Evolutionary conservation across 30 jellyfish, hydroid and myxozoan genomes (phyloP), one percentile per base, ranked within the genome.

Genomic region (Phacellophora camtschatica): DNA sequence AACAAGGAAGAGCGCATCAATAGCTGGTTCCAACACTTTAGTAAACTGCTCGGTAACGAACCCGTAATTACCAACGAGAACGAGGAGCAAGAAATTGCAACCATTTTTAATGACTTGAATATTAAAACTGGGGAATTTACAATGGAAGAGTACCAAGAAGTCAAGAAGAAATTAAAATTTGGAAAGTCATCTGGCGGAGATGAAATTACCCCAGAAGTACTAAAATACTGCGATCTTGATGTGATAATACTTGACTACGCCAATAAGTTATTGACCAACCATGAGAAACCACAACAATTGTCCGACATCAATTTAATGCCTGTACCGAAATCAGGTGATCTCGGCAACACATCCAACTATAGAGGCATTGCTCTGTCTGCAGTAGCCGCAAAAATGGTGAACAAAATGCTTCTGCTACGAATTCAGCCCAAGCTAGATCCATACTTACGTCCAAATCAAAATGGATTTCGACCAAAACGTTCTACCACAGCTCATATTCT

Each of bases 1-100:
- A 16, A 16, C 8, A 74, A 36, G 34, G 36, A 31, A 13, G 87
- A 74, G 37, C 19, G 85, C 7, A 55, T 74, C 23, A 20, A 56
- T 15, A 74, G 54, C 35, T 74, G 85, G 85, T 74, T 3, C 50
- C 25, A 74, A n/a, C 85, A 74, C 69, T 74, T 55, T n/a, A 24
- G 29, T 11, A 5, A 54, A 11, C 66, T 74, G 27, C 71, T 74
- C 30, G 68, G 69, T 5, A 35, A 36, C n/a, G 85, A 27, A 33
- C 85, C 34, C 7, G 85, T 32, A 9, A 22, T 32, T 56, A 31
- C 71, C 7, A 35, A 56, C 34, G 72, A 20, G 9, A 18, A n/a
- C 5, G 80, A 54, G 51, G n/a, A n/a, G n/a, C n/a, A n/a, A n/a
- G 35, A 25, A 25, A 36, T 53, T 18, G 22, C 67, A 53, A 23